A percentile compares a stretch with the other conserved stretches of the same genome.
Evolutionary conservation across 2,888 invertebrate species (phyloP).

Genomic region (Slavum lentiscoides): DNA sequence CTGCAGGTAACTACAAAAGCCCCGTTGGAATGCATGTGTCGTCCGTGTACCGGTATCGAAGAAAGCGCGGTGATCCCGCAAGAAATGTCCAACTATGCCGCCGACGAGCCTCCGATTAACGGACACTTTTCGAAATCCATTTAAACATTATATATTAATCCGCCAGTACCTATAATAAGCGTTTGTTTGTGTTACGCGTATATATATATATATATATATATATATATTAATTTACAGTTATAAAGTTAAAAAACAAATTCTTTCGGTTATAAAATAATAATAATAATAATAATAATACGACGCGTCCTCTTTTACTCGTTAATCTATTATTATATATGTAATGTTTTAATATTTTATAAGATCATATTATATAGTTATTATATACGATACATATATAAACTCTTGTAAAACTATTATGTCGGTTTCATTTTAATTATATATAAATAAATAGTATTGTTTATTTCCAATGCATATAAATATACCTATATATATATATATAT

Average conservation of each 20-base stretch:
- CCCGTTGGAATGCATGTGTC: constrained; percentile 90
- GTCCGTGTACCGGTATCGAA: constrained; percentile 86
- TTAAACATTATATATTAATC: constrained; percentile 54
- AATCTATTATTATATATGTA: not conserved
- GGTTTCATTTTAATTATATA: constrained; percentile 32
- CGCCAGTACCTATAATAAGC: constrained; percentile 3
- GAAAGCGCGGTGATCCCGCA: constrained; percentile 86
- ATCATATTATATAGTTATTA: not conserved
- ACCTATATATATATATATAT: no score
- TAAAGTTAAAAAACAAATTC: not conserved
- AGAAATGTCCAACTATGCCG: constrained; percentile 82
- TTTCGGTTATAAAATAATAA: no score
- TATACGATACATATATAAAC: not conserved
- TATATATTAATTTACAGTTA: not conserved
- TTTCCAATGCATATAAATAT: not conserved
- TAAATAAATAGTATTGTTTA: constrained; percentile 13
- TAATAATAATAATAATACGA: no score
- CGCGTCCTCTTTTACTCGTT: no score
- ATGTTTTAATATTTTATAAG: constrained; percentile 9
- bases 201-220: constrained; percentile 24
- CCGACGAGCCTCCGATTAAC: constrained; percentile 78
- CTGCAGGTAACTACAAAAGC: constrained; percentile 84
- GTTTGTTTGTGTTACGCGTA: constrained; percentile 34
- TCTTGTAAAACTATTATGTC: constrained; percentile 12
- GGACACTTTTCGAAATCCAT: constrained; percentile 77